Percentiles rank a stretch among this genome's conserved stretches.
These are phyloP conservation scores for Mercenaria mercenaria DNA, from an alignment of 1,140 invertebrate genomes.

Conservation along the genomic window DNA sequence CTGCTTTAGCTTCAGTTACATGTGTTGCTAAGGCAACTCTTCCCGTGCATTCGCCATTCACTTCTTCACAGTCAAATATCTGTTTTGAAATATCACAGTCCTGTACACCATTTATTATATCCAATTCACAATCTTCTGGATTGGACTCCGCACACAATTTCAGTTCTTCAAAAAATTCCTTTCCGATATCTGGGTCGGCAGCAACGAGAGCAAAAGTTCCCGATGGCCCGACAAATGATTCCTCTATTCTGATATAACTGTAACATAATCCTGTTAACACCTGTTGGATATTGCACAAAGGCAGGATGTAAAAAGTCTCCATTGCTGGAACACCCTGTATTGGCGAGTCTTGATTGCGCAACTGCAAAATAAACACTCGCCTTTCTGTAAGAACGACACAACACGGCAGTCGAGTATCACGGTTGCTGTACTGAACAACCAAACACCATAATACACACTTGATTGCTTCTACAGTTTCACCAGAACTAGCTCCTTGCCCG, in stretches of 20 bases:
- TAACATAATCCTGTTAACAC: slow-evolving; percentile 80
- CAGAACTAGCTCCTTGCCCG: slow-evolving; percentile 36
- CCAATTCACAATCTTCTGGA: slow-evolving; percentile 61
- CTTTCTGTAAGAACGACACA: slow-evolving; percentile 82
- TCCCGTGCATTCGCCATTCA: slow-evolving; percentile 74
- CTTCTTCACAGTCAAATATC: slow-evolving; percentile 75
- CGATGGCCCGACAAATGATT: slow-evolving; percentile 81
- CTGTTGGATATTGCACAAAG: slow-evolving; percentile 81
- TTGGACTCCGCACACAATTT: slow-evolving; percentile 22
- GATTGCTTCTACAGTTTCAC: slow-evolving; percentile 63
- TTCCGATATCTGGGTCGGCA: slow-evolving; percentile 74
- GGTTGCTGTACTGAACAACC: slow-evolving; percentile 77
- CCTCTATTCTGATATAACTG: slow-evolving; percentile 81
- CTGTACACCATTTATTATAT: slow-evolving; percentile 75
- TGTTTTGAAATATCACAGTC: slow-evolving; percentile 76
- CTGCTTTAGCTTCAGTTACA: slow-evolving; percentile 63
- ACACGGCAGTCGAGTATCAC: slow-evolving; percentile 70
- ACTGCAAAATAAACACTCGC: slow-evolving; percentile 80
- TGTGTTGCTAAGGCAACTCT: slow-evolving; percentile 72
- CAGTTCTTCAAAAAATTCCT: slow-evolving; percentile 74
- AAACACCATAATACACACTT: slow-evolving; percentile 82
- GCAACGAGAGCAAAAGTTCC: slow-evolving; percentile 82
- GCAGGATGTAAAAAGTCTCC: slow-evolving; percentile 79
- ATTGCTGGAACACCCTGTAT: slow-evolving; percentile 76
- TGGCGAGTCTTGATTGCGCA: slow-evolving; percentile 71